Conservation (phyloP, 1,140 invertebrate species). For the Zaprionus capensis region DNA sequence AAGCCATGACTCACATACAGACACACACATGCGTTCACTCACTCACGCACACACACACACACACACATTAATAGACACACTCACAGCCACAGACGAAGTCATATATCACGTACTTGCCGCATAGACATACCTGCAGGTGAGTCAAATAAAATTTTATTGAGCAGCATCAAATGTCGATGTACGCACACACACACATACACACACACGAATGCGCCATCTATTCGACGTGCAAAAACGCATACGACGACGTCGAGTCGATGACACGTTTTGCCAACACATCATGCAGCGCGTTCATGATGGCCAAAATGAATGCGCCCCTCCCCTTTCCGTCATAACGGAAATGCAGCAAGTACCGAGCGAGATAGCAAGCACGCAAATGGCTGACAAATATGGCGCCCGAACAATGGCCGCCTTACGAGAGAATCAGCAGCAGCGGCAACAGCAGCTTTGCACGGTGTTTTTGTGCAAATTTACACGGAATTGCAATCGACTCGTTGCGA, state of each 20-base stretch:
- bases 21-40: neutral
- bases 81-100: slow-evolving; percentile 10
- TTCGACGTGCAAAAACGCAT: slow-evolving; percentile 14
- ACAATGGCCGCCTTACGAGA: slow-evolving; percentile 29
- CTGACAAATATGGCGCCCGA: slow-evolving; percentile 65
- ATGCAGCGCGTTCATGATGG: slow-evolving; percentile 57
- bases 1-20: slow-evolving; percentile 24
- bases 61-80: neutral
- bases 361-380: slow-evolving; percentile 38
- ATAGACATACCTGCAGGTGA: slow-evolving; percentile 1
- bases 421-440: slow-evolving; percentile 11
- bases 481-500: slow-evolving; percentile 40
- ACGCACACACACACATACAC: neutral
- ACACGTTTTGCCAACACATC: slow-evolving; percentile 78
- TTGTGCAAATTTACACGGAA: slow-evolving; percentile 68
- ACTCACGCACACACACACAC: slow-evolving; percentile 1
- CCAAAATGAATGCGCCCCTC: slow-evolving; percentile 61
- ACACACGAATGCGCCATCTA: neutral
- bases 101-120: slow-evolving; percentile 19
- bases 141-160: slow-evolving; percentile 67
- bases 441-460: slow-evolving; percentile 42
- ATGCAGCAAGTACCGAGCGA: slow-evolving; percentile 35
- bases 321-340: slow-evolving; percentile 63
- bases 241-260: slow-evolving; percentile 35
- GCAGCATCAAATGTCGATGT: slow-evolving; percentile 29